A percentile compares a stretch with the other conserved stretches of the same genome.
phyloP scores from a whole-genome alignment of 1,140 invertebrate genomes.

The Pseudomyrmex flavicornis region DNA sequence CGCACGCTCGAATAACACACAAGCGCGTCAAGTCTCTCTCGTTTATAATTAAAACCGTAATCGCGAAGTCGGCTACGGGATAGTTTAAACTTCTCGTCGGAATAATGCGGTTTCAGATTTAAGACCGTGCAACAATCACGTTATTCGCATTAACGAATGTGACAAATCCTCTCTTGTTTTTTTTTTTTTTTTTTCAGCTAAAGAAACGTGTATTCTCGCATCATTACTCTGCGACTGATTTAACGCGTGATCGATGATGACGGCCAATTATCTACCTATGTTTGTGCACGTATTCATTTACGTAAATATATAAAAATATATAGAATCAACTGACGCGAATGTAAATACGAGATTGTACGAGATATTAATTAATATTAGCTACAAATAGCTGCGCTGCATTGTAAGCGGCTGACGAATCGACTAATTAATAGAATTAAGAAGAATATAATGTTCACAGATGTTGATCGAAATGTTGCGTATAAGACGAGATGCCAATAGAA shows the following conservation, averaged over 20 bases:
- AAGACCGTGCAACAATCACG: neutral
- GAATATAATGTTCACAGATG: too few species aligned
- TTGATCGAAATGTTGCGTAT: neutral
- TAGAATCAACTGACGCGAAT: neutral
- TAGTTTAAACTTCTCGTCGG: neutral
- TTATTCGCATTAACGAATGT: neutral
- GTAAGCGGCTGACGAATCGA: too few species aligned
- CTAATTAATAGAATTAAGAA: too few species aligned
- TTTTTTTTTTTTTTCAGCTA: neutral
- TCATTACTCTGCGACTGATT: neutral
- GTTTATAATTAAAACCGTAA: slow-evolving; percentile 51
- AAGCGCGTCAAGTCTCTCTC: too few species aligned
- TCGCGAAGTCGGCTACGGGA: slow-evolving; percentile 26
- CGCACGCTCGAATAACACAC: slow-evolving; percentile 30
- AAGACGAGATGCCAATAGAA: too few species aligned
- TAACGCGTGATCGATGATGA: neutral
- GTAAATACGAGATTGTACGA: neutral
- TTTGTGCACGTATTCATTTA: slow-evolving; percentile 18
- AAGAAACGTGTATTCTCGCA: neutral
- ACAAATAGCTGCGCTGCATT: too few species aligned
- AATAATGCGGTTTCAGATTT: neutral
- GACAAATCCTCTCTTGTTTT: neutral
- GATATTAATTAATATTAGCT: too few species aligned
- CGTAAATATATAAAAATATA: slow-evolving; percentile 26
- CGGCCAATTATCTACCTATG: slow-evolving; percentile 5